A percentile compares a stretch with the other conserved stretches of the same genome.
Conservation (phyloP, 2,113 vertebrate species). For the Peromyscus polionotus region DNA sequence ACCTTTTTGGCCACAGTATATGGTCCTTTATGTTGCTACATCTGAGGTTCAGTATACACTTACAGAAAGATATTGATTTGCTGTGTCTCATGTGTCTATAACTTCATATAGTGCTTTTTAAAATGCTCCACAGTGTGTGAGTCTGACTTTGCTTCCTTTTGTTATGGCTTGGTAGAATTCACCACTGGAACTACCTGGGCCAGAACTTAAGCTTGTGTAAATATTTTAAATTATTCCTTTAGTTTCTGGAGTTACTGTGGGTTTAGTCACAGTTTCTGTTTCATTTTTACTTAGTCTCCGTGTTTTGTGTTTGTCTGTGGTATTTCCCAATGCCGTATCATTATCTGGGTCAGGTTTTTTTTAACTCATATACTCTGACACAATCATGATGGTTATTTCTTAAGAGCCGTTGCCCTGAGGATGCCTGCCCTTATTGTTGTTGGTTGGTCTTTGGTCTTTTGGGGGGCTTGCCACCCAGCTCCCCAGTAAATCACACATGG, state of each 20-base stretch:
- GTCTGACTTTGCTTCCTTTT: not conserved
- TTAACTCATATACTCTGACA: not conserved
- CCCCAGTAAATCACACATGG: too few relatives aligned
- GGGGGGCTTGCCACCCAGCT: too few relatives aligned
- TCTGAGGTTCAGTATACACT: not conserved
- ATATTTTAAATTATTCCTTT: constrained; percentile 20
- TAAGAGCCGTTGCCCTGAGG: not conserved
- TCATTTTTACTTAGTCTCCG: not conserved
- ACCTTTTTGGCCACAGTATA: not conserved
- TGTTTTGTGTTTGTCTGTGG: not conserved
- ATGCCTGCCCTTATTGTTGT: not conserved
- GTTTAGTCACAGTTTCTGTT: constrained; percentile 16
- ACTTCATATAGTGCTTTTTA: not conserved
- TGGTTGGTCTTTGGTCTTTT: too few relatives aligned
- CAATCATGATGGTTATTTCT: constrained; percentile 39
- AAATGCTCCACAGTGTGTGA: not conserved
- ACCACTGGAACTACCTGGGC: not conserved
- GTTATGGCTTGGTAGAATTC: not conserved
- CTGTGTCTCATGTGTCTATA: not conserved
- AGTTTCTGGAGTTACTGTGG: not conserved
- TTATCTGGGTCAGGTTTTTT: not conserved
- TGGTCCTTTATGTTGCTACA: not conserved
- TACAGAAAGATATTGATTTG: not conserved
- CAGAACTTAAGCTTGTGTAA: not conserved
- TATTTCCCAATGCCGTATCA: not conserved